Base-by-base conservation (phyloP, 2,888 invertebrate species). In the Scaptomyza tumidula region DNA sequence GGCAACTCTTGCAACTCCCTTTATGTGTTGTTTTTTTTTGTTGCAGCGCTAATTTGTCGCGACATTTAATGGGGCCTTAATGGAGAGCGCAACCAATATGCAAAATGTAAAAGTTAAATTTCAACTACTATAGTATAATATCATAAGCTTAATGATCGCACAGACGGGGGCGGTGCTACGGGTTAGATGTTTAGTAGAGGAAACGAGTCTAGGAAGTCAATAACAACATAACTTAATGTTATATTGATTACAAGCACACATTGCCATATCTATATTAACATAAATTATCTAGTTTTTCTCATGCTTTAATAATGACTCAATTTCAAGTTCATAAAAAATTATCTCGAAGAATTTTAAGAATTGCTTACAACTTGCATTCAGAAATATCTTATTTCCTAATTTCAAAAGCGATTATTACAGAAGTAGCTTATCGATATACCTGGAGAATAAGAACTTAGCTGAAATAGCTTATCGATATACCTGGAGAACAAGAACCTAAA, bases 1-100 rank as follows among this genome's bases (percentile, higher is more conserved):
- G 39, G 7, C n/a, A n/a, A n/a, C 43, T 43, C 24, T 37, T 49
- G 29, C 50, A 33, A 37, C 24, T 37, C 52, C 52, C 52, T 52
- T 14, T 37, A n/a, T 24, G 24, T 24, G 24, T 24, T 24, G 1
- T 24, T 24, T 1, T 7, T 35, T 37, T 48, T 50, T 46, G 16
- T 57, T 57, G 48, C 41, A 43, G 35, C 49, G 69, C 58, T 62
- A 75, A 79, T 79, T 79, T 76, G 75, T 75, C 62, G 80, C 65
- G 71, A 76, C 65, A 65, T 75, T 74, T 74, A 78, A 78, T 75
- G 71, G 71, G 33, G 53, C 41, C 75, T 59, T 75, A 65, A 75
- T 76, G 80, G 71, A 70, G 69, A 76, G 56, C 60, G 59, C 37
- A 48, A 53, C 41, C 57, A 48, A 66, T 72, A 77, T 65, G 78